Base-by-base conservation (phyloP, 2,888 invertebrate species). In the Apodemia duryi region DNA sequence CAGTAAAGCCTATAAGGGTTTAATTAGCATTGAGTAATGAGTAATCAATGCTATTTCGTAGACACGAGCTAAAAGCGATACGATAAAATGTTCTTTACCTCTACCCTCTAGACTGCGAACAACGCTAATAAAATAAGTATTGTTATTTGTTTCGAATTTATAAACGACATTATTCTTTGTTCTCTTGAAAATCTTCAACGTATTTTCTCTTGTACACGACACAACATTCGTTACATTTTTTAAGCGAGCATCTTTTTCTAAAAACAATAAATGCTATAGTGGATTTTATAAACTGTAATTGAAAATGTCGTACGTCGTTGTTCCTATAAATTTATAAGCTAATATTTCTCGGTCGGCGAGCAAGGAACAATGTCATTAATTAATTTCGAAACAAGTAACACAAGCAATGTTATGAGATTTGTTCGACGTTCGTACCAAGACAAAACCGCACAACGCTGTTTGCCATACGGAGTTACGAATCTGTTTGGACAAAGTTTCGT, bases 291-390 rank as follows among this genome's bases (percentile, higher is more conserved):
- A n/a, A 13, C n/a, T 6, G n/a, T n/a, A 51, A 51, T 51, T 51
- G 21, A 51, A 51, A 51, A 51, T 51, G 7, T 51, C n/a, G 21
- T 21, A 21, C 49, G 21, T 51, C 49, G 21, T 21, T 51, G 21
- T 51, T 51, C 6, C n/a, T 51, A 51, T n/a, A n/a, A 60, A 38
- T 35, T 60, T 13, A 60, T 35, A 60, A 21, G 57, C 10, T 60
- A 60, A 21, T 60, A 35, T 60, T 57, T 6, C 13, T 57, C 6
- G 35, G 57, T 35, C 6, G 57, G 57, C 57, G 57, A 35, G 57
- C 57, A n/a, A 13, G 57, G 57, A 60, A 60, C 57, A 60, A 35
- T 60, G 35, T 60, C 57, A 35, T 60, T 60, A 60, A 60, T 60
- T 60, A 60, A 60, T 60, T 60, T 60, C 32, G 57, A 13, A 60